phyloP scores from a whole-genome alignment of 2,113 vertebrate genomes.

The Galbula dea region DNA sequence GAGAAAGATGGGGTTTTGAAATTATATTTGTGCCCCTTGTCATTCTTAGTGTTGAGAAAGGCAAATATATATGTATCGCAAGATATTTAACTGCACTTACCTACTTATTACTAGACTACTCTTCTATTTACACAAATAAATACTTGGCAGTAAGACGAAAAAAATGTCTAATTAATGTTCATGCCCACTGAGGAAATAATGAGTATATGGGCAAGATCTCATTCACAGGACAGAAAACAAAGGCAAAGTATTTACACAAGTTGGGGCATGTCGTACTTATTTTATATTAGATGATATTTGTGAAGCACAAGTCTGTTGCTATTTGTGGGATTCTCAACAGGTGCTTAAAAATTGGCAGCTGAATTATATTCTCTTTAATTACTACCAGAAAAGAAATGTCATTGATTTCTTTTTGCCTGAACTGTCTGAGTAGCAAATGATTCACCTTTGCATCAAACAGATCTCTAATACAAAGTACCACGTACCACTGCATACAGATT shows the following conservation, averaged over 20 bases:
- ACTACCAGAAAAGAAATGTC: neutral
- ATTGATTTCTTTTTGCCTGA: neutral
- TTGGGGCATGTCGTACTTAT: neutral
- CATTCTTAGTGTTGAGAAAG: neutral
- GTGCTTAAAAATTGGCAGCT: neutral
- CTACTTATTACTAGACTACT: neutral
- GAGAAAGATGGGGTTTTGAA: neutral
- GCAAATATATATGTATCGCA: neutral
- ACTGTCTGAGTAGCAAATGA: neutral
- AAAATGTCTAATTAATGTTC: neutral
- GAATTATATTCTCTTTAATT: neutral
- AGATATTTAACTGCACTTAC: neutral
- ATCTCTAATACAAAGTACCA: neutral
- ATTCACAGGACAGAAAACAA: neutral
- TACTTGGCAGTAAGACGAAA: neutral
- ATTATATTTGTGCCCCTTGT: neutral
- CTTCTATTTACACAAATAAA: neutral
- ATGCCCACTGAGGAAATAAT: neutral
- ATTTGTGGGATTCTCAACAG: neutral
- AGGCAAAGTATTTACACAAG: neutral
- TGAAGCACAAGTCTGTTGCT: neutral
- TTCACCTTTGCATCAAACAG: neutral
- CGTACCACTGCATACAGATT: neutral
- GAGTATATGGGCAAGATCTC: neutral
- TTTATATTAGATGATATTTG: neutral